Conservation (phyloP, 2,113 vertebrate species). For the Piliocolobus tephrosceles region DNA sequence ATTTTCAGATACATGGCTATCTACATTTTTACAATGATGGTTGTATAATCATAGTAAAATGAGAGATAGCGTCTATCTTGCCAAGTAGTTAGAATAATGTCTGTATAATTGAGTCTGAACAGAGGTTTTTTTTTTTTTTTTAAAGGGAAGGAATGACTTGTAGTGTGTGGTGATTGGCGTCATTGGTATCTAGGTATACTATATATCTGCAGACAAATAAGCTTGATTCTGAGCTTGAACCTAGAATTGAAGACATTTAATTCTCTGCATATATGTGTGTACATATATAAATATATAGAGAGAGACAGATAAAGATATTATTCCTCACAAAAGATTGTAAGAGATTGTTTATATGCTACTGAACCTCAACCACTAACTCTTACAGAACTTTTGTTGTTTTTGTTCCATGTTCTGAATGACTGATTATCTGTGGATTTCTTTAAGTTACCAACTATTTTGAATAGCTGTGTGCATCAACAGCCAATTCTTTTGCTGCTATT, state of each 20-base stretch:
- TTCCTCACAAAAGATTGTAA: neutral
- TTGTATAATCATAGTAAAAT: neutral
- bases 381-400: neutral
- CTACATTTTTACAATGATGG: neutral
- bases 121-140: neutral
- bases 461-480: neutral
- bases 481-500: neutral
- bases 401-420: neutral
- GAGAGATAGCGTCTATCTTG: neutral
- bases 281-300: neutral
- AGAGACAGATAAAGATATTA: neutral
- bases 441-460: neutral
- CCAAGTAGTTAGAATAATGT: constrained; percentile 20
- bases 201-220: neutral
- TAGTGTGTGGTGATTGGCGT: neutral
- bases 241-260: neutral
- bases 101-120: neutral
- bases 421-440: neutral
- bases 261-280: too few relatives aligned
- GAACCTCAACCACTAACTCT: neutral
- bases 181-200: neutral
- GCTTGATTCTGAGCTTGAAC: neutral
- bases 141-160: neutral
- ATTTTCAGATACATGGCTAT: neutral
- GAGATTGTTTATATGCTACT: neutral